Evolutionary conservation across 2,113 vertebrate genomes (phyloP), one percentile per base, ranked within the genome.

Genomic region (Tylochromis polylepis): DNA sequence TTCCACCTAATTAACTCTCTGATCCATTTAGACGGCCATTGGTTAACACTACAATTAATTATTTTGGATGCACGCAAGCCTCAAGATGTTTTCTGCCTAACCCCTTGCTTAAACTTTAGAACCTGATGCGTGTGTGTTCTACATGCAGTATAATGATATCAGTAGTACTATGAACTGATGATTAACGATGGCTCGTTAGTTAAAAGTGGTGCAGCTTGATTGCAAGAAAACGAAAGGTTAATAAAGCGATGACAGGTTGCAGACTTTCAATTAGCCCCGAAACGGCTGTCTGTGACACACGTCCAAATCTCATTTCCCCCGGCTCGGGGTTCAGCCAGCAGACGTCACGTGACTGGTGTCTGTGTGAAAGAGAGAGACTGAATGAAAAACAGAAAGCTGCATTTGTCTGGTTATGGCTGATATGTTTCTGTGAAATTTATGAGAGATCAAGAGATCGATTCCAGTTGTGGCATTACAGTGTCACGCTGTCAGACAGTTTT

Each of bases 181-280:
- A 78, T 65, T 55, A 57, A 18, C 58, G 15, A 57, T 36, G 34
- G 5, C 29, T 34, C 20, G 27, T 78, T 8, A 15, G 79, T 8
- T 62, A 12, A 24, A 59, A 36, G 27, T 12, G 10, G 16, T 16
- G 75, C 82, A 82, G 87, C 56, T 87, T 53, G 36, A 70, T 9
- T 29, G 46, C 18, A 58, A 36, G 51, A 75, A 84, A 81, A 91
- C 78, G 89, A 89, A 86, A 53, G 88, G 83, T 65, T 77, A 67
- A 70, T 87, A 24, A 82, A 67, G 60, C 10, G 58, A 49, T 18
- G 86, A 87, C 89, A 78, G 72, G 70, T 82, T 29, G 41, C 83
- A 80, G 83, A 62, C 22, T 91, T 91, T 93, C 85, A 93, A 90
- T 94, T 92, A 90, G 88, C 85, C 81, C 31, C 11, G 3, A 82